These are phyloP conservation scores for Gouania willdenowi DNA, from an alignment of 2,797 vertebrate species.

Conservation along the genomic window DNA sequence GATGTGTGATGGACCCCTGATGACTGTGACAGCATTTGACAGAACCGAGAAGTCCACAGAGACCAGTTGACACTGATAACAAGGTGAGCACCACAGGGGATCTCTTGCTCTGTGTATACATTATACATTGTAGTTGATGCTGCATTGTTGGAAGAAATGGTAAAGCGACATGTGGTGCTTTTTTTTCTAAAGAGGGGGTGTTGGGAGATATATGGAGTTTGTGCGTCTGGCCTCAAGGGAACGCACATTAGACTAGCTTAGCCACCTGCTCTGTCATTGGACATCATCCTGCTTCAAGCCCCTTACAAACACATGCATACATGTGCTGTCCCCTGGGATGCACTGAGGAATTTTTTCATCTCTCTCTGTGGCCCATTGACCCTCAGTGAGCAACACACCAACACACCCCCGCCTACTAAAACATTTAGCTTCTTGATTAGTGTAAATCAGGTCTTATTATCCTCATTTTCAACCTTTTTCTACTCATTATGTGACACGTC, in stretches of 20 bases:
- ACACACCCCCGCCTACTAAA: too few relatives aligned
- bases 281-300: conserved; percentile 34
- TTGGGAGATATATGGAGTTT: conserved; percentile 18
- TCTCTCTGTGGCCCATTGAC: conserved; percentile 49
- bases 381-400: conserved; percentile 12
- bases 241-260: conserved; percentile 73
- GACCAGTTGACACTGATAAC: conserved; percentile 58
- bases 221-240: conserved; percentile 52
- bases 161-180: conserved; percentile 25
- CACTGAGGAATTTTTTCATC: conserved; percentile 36
- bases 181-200: conserved; percentile 13
- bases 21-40: conserved; percentile 35
- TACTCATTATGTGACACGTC: neutral
- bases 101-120: conserved; percentile 23
- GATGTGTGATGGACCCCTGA: conserved; percentile 30
- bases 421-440: too few relatives aligned
- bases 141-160: conserved; percentile 19
- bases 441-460: conserved; percentile 8
- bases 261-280: conserved; percentile 79
- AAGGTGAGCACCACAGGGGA: conserved; percentile 43
- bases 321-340: conserved; percentile 50
- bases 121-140: conserved; percentile 33
- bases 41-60: conserved; percentile 31
- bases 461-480: conserved; percentile 5
- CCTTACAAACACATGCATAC: conserved; percentile 51